Conservation (phyloP, 2,113 vertebrate species). For the Catharus bicknelli region DNA sequence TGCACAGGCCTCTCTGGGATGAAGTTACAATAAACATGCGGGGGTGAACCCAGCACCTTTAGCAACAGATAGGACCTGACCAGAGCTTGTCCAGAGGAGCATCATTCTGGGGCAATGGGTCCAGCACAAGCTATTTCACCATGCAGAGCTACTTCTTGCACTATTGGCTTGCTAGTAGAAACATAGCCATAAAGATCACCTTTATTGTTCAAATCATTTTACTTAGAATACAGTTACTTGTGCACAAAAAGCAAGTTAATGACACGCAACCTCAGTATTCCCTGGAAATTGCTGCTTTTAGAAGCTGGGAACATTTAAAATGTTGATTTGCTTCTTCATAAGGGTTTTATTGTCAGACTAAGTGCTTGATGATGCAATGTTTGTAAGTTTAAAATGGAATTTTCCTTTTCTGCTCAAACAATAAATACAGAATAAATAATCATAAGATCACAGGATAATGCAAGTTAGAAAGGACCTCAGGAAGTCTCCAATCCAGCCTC, state of each 20-base stretch:
- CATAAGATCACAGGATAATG: not conserved
- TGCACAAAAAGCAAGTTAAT: not conserved
- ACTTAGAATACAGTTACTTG: not conserved
- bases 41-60: not conserved
- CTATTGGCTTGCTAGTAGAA: not conserved
- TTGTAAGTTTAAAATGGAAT: not conserved
- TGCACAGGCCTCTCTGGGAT: not conserved
- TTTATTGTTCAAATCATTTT: not conserved
- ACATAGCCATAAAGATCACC: not conserved
- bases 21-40: not conserved
- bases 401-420: not conserved
- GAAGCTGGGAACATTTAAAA: not conserved
- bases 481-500: not conserved
- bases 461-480: not conserved
- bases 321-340: not conserved
- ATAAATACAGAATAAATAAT: slow-evolving; percentile 18
- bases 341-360: not conserved
- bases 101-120: not conserved
- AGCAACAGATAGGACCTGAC: not conserved
- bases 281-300: not conserved
- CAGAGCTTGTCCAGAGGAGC: not conserved
- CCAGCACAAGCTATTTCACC: not conserved
- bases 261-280: not conserved
- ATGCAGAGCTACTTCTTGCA: not conserved
- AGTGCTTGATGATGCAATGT: not conserved